Base-by-base conservation (phyloP, 2,113 vertebrate species). In the Oreocharis arfaki region DNA sequence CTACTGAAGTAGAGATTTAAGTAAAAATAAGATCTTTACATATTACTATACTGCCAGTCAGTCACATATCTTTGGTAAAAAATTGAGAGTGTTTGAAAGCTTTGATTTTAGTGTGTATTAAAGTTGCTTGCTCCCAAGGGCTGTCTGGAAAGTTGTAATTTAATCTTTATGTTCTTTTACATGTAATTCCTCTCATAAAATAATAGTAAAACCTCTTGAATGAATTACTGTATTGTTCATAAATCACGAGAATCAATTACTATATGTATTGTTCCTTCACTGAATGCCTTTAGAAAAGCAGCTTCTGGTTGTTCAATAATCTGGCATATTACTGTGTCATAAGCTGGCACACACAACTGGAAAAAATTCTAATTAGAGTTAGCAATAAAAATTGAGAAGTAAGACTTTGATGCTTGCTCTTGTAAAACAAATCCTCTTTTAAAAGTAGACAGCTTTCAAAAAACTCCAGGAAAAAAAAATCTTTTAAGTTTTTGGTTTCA, bases 171-270 rank as follows among this genome's bases (percentile, higher is more conserved):
- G 37, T 65, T 92, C 37, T 63, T 87, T 81, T 85, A 49, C 26
- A 68, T 75, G 39, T 32, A 89, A 68, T 50, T 37, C 13, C 32
- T 32, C 7, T 11, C 65, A 84, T 3, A 94, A 71, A 91, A 71
- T 59, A 89, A 79, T 13, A 82, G 37, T 20, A 60, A 68, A 91
- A 80, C 6, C 16, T 78, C 63, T 50, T 87, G 67, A 95, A 88
- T 85, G 17, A 95, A 81, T 81, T 86, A 61, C 24, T 85, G 16
- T 35, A 81, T 56, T 95, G 64, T 61, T 91, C 56, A 85, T 84
- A 95, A 92, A 90, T 95, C 82, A 89, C n/a, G 65, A 65, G 63
- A 87, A 90, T 83, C 86, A 95, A 90, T 93, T 96, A 90, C 37
- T 78, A 39, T 35, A 8, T 53, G 35, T 27, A 92, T 81, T 90